Percentiles rank a stretch among this genome's conserved stretches.
These are phyloP conservation scores for Bhutanitis thaidina DNA, from an alignment of 2,888 invertebrate species.

Conservation along the genomic window DNA sequence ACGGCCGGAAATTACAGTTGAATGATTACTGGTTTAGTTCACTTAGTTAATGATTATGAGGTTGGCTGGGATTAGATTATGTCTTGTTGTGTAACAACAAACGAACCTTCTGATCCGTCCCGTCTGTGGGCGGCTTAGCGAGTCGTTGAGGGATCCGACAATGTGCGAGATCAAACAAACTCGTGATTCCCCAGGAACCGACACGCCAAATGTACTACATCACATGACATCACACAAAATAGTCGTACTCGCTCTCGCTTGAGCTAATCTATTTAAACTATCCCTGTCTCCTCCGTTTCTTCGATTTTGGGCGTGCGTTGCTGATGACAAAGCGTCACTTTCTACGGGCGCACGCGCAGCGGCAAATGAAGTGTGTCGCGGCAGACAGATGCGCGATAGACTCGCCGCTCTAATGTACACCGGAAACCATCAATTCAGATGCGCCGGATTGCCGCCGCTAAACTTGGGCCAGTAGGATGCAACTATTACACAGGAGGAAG, in stretches of 20 bases:
- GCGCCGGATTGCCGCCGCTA: slow-evolving; percentile 70
- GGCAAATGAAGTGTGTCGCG: slow-evolving; percentile 77
- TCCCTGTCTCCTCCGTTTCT: slow-evolving; percentile 41
- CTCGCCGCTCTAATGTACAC: slow-evolving; percentile 64
- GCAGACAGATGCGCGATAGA: slow-evolving; percentile 71
- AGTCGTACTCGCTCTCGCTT: slow-evolving; percentile 26
- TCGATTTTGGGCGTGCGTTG: slow-evolving; percentile 60
- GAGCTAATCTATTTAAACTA: slow-evolving; percentile 34
- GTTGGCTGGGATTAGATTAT: slow-evolving; percentile 24
- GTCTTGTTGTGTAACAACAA: slow-evolving; percentile 15
- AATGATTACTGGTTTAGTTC: slow-evolving; percentile 40
- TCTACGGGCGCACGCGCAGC: slow-evolving; percentile 71
- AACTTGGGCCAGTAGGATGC: slow-evolving; percentile 69
- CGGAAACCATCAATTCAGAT: slow-evolving; percentile 79
- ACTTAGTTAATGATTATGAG: slow-evolving; percentile 33
- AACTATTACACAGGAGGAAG: slow-evolving; percentile 69
- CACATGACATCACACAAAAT: slow-evolving; percentile 30
- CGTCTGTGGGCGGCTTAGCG: slow-evolving; percentile 25
- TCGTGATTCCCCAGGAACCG: slow-evolving; percentile 36
- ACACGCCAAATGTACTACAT: slow-evolving; percentile 30
- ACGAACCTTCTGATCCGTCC: slow-evolving; percentile 7
- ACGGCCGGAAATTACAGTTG: slow-evolving; percentile 58
- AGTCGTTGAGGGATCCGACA: slow-evolving; percentile 36
- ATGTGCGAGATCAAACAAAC: slow-evolving; percentile 48
- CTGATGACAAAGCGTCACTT: slow-evolving; percentile 68